Conservation (phyloP, 2,113 vertebrate species). For the Phoxinus phoxinus region DNA sequence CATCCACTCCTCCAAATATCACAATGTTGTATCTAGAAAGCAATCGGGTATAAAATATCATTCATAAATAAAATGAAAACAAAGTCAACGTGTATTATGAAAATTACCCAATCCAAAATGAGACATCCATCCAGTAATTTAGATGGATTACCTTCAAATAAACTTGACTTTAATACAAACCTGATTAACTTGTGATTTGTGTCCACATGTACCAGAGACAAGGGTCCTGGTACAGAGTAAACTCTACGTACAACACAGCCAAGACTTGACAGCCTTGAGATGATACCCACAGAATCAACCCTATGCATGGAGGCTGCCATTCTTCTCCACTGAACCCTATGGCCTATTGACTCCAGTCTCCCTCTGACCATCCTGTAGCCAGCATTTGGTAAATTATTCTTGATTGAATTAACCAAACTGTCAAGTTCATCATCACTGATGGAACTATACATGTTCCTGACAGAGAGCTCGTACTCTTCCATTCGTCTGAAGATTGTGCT, state of each 20-base stretch:
- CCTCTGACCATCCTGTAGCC: slow-evolving; percentile 3
- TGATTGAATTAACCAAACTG: slow-evolving; percentile 16
- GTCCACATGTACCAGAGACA: slow-evolving; percentile 21
- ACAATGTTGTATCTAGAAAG: too few relatives aligned
- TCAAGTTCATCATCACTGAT: slow-evolving; percentile 24
- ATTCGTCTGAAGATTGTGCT: not conserved
- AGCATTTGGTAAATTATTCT: slow-evolving; percentile 16
- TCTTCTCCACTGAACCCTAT: slow-evolving; percentile 27
- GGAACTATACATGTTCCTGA: not conserved
- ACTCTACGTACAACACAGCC: not conserved
- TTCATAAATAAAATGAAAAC: too few relatives aligned
- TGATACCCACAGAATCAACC: not conserved
- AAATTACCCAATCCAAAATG: too few relatives aligned
- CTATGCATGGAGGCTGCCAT: slow-evolving; percentile 17
- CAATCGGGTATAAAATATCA: too few relatives aligned
- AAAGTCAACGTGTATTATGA: too few relatives aligned
- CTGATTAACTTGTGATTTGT: slow-evolving; percentile 26
- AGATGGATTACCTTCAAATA: too few relatives aligned
- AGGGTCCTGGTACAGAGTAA: slow-evolving; percentile 36
- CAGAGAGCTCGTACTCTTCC: not conserved
- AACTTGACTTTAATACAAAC: not conserved
- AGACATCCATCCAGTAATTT: too few relatives aligned
- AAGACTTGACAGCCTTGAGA: slow-evolving; percentile 3
- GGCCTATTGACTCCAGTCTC: slow-evolving; percentile 1
- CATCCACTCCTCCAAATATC: too few relatives aligned